phyloP scores from a whole-genome alignment of 1,140 invertebrate genomes.

The Oncopeltus fasciatus region DNA sequence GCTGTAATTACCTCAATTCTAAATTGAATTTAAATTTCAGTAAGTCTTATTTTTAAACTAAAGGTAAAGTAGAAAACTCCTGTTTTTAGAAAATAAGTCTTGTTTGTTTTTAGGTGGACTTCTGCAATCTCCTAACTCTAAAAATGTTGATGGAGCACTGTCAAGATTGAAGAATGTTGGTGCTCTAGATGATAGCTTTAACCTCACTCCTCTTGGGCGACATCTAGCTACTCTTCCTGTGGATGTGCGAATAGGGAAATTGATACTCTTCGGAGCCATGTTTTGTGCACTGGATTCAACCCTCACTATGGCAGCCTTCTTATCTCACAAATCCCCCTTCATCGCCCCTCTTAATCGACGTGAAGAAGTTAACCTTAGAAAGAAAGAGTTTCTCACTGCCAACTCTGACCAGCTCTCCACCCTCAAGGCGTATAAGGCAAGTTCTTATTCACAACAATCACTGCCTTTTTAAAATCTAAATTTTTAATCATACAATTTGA shows the following conservation, averaged over 20 bases:
- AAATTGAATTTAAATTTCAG: too few species aligned
- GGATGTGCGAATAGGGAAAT: slow-evolving; percentile 52
- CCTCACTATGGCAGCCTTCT: slow-evolving; percentile 77
- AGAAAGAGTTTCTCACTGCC: slow-evolving; percentile 50
- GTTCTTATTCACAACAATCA: too few species aligned
- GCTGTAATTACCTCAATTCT: too few species aligned
- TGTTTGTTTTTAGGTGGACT: slow-evolving; percentile 34
- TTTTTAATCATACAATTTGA: too few species aligned
- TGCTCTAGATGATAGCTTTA: slow-evolving; percentile 60
- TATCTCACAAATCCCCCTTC: slow-evolving; percentile 76
- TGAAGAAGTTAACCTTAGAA: slow-evolving; percentile 52
- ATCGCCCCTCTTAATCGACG: slow-evolving; percentile 58
- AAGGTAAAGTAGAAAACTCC: too few species aligned
- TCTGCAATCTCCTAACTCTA: slow-evolving; percentile 65
- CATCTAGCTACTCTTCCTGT: slow-evolving; percentile 80
- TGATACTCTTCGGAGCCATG: slow-evolving; percentile 80
- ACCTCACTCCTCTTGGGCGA: slow-evolving; percentile 75
- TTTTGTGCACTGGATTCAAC: slow-evolving; percentile 88
- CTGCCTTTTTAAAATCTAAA: too few species aligned
- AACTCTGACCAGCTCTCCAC: slow-evolving; percentile 71
- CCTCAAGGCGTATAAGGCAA: slow-evolving; percentile 60
- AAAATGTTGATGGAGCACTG: slow-evolving; percentile 64
- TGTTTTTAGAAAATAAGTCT: too few species aligned
- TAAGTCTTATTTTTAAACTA: too few species aligned
- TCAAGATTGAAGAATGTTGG: slow-evolving; percentile 66